Conservation (phyloP, 2,797 vertebrate species). For the Typhlichthys eigenmanni region DNA sequence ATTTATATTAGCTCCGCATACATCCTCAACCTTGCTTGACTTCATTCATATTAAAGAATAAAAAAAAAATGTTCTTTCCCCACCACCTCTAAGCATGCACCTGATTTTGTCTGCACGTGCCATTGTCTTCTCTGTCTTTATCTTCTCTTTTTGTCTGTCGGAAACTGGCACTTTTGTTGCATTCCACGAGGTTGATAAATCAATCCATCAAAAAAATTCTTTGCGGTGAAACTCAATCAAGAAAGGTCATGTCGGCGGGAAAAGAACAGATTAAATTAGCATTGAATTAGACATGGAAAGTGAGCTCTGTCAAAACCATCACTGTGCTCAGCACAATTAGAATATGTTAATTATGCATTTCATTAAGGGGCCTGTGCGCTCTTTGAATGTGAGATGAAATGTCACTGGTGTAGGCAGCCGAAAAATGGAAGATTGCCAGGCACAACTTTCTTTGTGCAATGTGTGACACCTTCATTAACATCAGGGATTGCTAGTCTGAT, state of each 20-base stretch:
- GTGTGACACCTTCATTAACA: constrained; percentile 99
- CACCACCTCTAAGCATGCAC: constrained; percentile 49
- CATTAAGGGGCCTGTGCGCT: constrained; percentile 98
- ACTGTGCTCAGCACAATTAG: constrained; percentile 99
- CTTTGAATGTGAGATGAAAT: constrained; percentile 99
- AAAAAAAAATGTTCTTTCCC: constrained; percentile 59
- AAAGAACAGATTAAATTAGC: constrained; percentile 99
- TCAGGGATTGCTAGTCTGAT: constrained; percentile 99
- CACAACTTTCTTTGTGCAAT: constrained; percentile 99
- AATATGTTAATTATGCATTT: constrained; percentile 99
- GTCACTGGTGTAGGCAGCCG: constrained; percentile 99
- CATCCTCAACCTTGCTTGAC: constrained; percentile 58
- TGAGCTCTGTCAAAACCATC: constrained; percentile 99
- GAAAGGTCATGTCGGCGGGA: constrained; percentile 99
- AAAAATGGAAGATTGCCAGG: constrained; percentile 99
- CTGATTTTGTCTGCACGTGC: constrained; percentile 51
- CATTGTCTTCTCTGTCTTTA: constrained; percentile 31
- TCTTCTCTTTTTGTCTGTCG: constrained; percentile 65
- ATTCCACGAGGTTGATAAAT: constrained; percentile 99
- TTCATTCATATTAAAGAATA: constrained; percentile 67
- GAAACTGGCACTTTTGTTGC: constrained; percentile 96
- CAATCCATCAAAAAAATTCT: constrained; percentile 99
- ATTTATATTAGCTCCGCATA: constrained; percentile 58
- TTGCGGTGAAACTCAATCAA: constrained; percentile 99
- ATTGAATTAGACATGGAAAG: constrained; percentile 99